Evolutionary conservation across 2,797 vertebrate genomes (phyloP), one percentile per base, ranked within the genome.

Genomic region (Onychomys arenicola): DNA sequence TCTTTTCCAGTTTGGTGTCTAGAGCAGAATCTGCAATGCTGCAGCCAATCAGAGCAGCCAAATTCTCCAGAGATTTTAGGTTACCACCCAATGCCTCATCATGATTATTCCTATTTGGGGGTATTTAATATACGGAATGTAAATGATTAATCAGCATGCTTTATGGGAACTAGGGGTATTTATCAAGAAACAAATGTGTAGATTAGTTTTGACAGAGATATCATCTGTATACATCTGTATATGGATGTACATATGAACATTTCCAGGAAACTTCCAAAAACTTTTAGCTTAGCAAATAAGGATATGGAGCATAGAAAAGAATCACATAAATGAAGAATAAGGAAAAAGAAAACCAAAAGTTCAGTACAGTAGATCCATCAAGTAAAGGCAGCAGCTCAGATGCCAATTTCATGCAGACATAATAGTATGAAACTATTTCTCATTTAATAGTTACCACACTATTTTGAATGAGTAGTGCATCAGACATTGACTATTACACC

Each of bases 101-200:
- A 92, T 90, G 19, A 17, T 4, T 92, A 69, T 84, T 49, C 9
- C 32, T 27, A 71, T 11, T 25, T 87, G 23, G 91, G 19, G 57
- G 25, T 78, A 87, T 84, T 92, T 19, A 95, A 92, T 91, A 40
- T 16, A 69, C 5, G 83, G 32, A 40, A 84, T 76, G 61, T 86
- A 86, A 90, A 85, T 80, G 80, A 97, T 55, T 57, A 87, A 71
- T 11, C 1, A 13, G 2, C 46, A 52, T 27, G 10, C 40, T 90
- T 89, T 94, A 55, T 89, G 93, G 8, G 86, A 82, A 40, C 25
- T 82, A 8, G 8, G 32, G 13, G 6, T 78, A 17, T 67, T 55
- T 10, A 91, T 61, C 14, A 93, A 46, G 80, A 95, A 97, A 86
- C 2, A 88, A 85, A 93, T 91, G 46, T 78, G 90, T 57, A 55